phyloP scores from a whole-genome alignment of 1,140 invertebrate species.

The Orius insidiosus region DNA sequence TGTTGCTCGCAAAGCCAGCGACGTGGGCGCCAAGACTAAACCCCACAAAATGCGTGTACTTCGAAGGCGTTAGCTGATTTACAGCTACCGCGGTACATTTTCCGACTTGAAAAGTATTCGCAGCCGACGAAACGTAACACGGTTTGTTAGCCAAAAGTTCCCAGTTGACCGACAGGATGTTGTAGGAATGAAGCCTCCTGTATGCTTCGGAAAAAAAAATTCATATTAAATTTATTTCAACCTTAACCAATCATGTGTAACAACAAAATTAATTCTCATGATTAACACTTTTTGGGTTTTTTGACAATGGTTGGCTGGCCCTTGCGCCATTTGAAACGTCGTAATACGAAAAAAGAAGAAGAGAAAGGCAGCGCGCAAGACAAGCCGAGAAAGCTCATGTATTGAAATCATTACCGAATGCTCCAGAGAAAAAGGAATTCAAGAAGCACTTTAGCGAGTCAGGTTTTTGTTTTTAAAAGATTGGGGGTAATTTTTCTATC shows the following conservation, averaged over 20 bases:
- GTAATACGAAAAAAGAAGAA: too few species aligned
- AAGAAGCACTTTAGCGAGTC: too few species aligned
- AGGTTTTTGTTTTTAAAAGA: too few species aligned
- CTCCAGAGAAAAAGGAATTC: too few species aligned
- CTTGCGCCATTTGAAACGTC: too few species aligned
- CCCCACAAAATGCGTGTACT: conserved; percentile 44
- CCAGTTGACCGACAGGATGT: conserved; percentile 49
- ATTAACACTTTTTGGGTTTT: too few species aligned
- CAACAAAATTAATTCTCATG: too few species aligned
- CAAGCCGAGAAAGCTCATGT: too few species aligned
- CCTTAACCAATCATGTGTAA: conserved; percentile 25
- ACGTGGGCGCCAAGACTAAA: conserved; percentile 52
- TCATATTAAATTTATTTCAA: not conserved
- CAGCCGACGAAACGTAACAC: conserved; percentile 43
- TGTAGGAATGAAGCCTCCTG: conserved; percentile 35
- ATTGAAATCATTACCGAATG: too few species aligned
- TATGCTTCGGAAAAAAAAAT: conserved; percentile 31
- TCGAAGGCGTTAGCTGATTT: conserved; percentile 20
- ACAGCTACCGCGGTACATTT: conserved; percentile 30
- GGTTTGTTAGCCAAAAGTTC: conserved; percentile 36
- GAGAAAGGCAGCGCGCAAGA: too few species aligned
- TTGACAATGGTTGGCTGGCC: too few species aligned
- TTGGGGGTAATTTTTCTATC: too few species aligned
- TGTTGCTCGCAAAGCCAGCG: conserved; percentile 36
- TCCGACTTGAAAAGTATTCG: conserved; percentile 43